Evolutionary conservation across 2,113 vertebrate species (phyloP), one percentile per base, ranked within the genome.

Genomic region (Lagopus leucura): DNA sequence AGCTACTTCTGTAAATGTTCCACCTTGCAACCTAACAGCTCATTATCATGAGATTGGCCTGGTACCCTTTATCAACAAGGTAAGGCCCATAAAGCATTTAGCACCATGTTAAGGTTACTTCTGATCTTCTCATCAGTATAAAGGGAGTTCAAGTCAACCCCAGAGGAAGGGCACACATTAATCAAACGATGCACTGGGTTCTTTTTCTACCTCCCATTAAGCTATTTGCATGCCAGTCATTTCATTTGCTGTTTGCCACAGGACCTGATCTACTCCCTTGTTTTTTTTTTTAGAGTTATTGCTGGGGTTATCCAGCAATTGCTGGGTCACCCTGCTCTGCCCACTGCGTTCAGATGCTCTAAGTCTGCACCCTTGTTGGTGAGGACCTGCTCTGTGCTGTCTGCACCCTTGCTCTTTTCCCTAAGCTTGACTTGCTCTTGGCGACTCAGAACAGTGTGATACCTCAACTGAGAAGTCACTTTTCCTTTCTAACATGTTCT

Each of bases 241-340:
- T 77, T 66, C 5, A 12, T 5, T 28, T 32, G 34, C 20, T 36
- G 19, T 70, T 71, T 74, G 30, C 30, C 28, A 20, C 19, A 30
- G n/a, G n/a, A 17, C 38, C 27, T 12, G 27, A 86, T 28, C 42
- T n/a, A 54, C 0, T 1, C 10, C 22, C 36, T 45, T 0, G 0
- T 11, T 12, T 28, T 11, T 28, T 11, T 9, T 6, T 13, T 65
- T 61, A 61, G 60, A 22, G 50, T 50, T 70, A 10, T 5, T 38
- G 63, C 40, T 42, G 48, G 22, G 25, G 15, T 61, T 32, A 24
- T 6, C 40, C 40, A 40, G 40, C 40, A 12, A 10, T 5, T 38
- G 63, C 40, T 43, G 42, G 42, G 42, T 43, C 8, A 28, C 25
- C 21, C 48, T 75, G 55, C 19, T 34, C 74, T 63, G 60, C 24